Conservation (phyloP, 2,888 invertebrate species). For the Tachina grossa region DNA sequence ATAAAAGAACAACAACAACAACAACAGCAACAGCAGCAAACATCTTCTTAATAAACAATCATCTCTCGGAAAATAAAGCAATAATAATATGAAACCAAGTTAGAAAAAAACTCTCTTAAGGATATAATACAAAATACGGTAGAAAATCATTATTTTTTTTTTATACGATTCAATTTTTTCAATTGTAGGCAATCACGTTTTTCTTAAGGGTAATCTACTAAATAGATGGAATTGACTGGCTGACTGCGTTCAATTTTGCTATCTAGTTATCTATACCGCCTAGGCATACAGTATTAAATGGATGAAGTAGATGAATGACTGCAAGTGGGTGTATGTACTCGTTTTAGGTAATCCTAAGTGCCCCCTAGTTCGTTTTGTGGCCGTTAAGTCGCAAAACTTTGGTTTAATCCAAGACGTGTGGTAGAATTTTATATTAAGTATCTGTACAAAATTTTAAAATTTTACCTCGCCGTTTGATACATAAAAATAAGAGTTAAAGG, state of each 20-base stretch:
- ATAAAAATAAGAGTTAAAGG: no score
- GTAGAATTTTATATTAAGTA: no score
- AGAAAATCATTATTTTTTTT: slow-evolving; percentile 25
- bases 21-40: slow-evolving; percentile 15
- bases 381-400: no score
- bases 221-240: slow-evolving; percentile 48
- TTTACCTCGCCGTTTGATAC: no score
- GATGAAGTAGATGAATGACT: slow-evolving; percentile 1
- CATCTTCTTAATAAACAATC: slow-evolving; percentile 46
- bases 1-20: slow-evolving; percentile 27
- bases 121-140: slow-evolving; percentile 20
- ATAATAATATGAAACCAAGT: neutral
- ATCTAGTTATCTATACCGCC: slow-evolving; percentile 28
- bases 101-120: slow-evolving; percentile 6
- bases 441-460: no score
- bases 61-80: slow-evolving; percentile 22
- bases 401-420: no score
- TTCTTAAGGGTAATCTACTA: slow-evolving; percentile 49
- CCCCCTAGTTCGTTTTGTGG: no score
- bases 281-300: neutral
- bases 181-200: slow-evolving; percentile 73
- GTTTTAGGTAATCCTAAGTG: neutral
- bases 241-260: slow-evolving; percentile 46
- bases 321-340: slow-evolving; percentile 3
- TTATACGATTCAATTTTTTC: slow-evolving; percentile 58